Evolutionary conservation across 2,888 invertebrate species (phyloP).

Genomic region (Seira musarum): DNA sequence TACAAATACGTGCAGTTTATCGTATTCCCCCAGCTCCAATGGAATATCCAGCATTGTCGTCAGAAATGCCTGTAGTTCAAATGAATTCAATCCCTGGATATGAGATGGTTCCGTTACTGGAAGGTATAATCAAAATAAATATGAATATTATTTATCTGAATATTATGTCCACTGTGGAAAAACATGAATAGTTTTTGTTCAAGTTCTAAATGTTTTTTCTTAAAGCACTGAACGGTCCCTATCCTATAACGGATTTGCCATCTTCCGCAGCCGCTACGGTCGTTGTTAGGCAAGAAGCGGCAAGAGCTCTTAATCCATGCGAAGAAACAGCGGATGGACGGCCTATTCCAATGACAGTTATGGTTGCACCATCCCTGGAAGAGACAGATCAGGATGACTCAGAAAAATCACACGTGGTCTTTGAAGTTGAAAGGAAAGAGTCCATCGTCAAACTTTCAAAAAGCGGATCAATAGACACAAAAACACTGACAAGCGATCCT

Average conservation of each 20-base stretch:
- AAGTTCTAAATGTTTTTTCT: too few relatives aligned
- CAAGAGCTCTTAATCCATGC: conserved; percentile 62
- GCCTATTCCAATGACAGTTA: conserved; percentile 69
- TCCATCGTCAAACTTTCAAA: conserved; percentile 57
- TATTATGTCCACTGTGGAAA: too few relatives aligned
- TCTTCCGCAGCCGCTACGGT: conserved; percentile 62
- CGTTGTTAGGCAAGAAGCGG: conserved; percentile 64
- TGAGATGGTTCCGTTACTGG: conserved; percentile 93
- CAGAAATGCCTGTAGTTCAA: conserved; percentile 73
- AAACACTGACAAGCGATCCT: conserved; percentile 64
- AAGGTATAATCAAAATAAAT: too few relatives aligned
- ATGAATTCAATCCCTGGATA: conserved; percentile 78
- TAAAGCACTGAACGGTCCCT: conserved; percentile 96
- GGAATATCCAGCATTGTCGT: conserved; percentile 75
- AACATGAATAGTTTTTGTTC: too few relatives aligned
- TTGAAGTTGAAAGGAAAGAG: conserved; percentile 52
- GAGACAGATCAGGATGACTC: conserved; percentile 44
- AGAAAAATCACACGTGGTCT: conserved; percentile 50
- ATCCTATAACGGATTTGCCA: conserved; percentile 71
- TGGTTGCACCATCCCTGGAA: conserved; percentile 65
- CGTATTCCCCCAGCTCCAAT: conserved; percentile 74
- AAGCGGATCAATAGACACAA: conserved; percentile 57
- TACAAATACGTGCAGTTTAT: conserved; percentile 95
- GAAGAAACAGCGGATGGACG: conserved; percentile 62
- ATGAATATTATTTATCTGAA: too few relatives aligned